phyloP scores from a whole-genome alignment of 2,113 vertebrate species.

The Laticauda colubrina region DNA sequence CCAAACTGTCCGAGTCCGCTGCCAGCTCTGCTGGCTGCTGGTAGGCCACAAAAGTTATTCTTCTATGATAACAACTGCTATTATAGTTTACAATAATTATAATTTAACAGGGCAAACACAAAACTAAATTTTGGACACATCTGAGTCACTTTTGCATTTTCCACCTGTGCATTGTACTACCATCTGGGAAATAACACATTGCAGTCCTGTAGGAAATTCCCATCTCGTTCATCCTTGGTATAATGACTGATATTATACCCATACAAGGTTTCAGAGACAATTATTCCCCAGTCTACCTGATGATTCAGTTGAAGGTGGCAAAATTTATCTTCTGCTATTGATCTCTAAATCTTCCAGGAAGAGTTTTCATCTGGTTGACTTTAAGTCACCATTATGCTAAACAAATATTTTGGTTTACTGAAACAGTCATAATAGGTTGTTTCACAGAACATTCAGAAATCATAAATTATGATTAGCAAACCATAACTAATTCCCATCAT shows the following conservation, averaged over 20 bases:
- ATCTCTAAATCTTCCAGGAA: neutral
- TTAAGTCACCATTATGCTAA: neutral
- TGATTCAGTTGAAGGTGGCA: neutral
- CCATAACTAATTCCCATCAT: neutral
- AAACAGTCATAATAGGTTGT: neutral
- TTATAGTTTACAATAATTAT: neutral
- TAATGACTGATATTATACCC: neutral
- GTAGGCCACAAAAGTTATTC: neutral
- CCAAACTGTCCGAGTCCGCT: too few relatives aligned
- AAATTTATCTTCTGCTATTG: neutral
- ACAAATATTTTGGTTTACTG: neutral
- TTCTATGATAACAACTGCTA: neutral
- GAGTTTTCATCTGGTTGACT: neutral
- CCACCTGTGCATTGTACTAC: neutral
- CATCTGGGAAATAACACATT: neutral
- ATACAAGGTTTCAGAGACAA: neutral
- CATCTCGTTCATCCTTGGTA: neutral
- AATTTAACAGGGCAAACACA: neutral
- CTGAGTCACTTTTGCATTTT: neutral
- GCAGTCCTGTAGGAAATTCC: neutral
- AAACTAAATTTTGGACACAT: neutral
- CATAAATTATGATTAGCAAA: neutral
- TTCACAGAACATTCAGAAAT: neutral
- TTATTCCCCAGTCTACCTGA: neutral
- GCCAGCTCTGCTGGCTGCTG: too few relatives aligned